Evolutionary conservation across 2,888 invertebrate genomes (phyloP).

Genomic region (Plebejus anna): DNA sequence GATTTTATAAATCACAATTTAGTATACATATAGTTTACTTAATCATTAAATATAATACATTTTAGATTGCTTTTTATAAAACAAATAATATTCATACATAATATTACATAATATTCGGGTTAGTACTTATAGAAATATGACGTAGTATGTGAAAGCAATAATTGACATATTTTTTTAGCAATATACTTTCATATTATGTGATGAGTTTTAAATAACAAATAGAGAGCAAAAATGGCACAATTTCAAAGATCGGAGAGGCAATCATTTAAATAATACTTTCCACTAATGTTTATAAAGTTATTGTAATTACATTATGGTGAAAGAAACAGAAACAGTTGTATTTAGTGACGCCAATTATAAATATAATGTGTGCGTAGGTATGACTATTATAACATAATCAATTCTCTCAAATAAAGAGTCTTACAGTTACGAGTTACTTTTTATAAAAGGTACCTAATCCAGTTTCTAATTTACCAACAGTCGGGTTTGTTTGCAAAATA

Average conservation of each 20-base stretch:
- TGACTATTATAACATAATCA: neutral
- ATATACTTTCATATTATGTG: neutral
- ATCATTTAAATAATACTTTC: neutral
- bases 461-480: neutral
- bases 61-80: constrained; percentile 8
- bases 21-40: constrained; percentile 24
- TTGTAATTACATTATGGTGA: neutral
- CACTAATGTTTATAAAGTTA: neutral
- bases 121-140: neutral
- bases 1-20: constrained; percentile 32
- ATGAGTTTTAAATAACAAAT: neutral
- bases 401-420: neutral
- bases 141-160: neutral
- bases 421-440: neutral
- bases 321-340: neutral
- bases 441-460: neutral
- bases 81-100: neutral
- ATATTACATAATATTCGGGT: neutral
- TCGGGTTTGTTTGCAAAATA: neutral
- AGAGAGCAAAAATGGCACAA: constrained; percentile 1
- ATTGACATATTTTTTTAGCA: constrained; percentile 18
- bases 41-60: constrained; percentile 13
- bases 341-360: neutral
- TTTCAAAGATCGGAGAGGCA: neutral
- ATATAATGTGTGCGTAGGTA: neutral